phyloP scores from a whole-genome alignment of 1,140 invertebrate genomes.

The Eufriesea mexicana region DNA sequence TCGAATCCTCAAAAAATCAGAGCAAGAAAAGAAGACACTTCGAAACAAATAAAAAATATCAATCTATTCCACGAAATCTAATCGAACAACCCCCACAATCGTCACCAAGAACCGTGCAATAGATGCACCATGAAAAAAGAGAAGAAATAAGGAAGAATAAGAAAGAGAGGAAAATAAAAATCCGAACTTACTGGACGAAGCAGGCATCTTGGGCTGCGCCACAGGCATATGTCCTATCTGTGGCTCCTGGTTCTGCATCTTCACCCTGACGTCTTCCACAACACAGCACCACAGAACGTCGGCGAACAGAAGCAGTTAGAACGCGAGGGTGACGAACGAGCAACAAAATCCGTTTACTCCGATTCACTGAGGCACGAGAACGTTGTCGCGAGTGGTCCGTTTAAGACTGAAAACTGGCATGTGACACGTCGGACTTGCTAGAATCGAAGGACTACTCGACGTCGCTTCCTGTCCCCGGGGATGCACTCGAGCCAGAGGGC shows the following conservation, averaged over 20 bases:
- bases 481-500: conserved; percentile 13
- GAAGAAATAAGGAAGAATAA: too few relatives aligned
- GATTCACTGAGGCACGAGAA: neutral
- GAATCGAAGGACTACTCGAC: neutral
- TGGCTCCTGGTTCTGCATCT: conserved; percentile 71
- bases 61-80: too few relatives aligned
- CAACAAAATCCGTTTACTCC: neutral
- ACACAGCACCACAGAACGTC: conserved; percentile 16
- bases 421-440: neutral
- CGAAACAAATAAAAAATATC: too few relatives aligned
- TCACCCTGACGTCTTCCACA: conserved; percentile 30
- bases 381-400: neutral
- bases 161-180: conserved; percentile 25
- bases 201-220: conserved; percentile 67
- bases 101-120: too few relatives aligned
- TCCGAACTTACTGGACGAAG: conserved; percentile 75
- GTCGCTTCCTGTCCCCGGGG: conserved; percentile 11
- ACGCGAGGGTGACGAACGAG: neutral
- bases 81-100: too few relatives aligned
- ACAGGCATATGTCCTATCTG: conserved; percentile 66
- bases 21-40: too few relatives aligned
- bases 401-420: neutral
- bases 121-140: too few relatives aligned
- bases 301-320: neutral
- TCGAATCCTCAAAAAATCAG: too few relatives aligned